A percentile compares a stretch with the other conserved stretches of the same genome.
These are phyloP conservation scores for Himalopsyche kuldschensis DNA, from an alignment of 2,888 invertebrate species.

Conservation along the genomic window DNA sequence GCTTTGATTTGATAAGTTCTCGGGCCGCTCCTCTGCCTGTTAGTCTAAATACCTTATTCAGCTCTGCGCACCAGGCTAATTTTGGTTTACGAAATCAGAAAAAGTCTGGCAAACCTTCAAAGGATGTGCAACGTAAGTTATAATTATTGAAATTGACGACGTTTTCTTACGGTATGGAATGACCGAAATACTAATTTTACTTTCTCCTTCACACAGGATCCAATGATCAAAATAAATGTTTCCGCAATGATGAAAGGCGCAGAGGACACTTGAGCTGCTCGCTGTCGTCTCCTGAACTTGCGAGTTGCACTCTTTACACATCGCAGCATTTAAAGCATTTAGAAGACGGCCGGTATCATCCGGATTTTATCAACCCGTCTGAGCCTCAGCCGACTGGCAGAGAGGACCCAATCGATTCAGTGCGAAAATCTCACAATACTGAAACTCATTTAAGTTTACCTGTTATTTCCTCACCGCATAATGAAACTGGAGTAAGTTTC, in stretches of 20 bases:
- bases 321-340: slow-evolving; percentile 47
- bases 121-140: neutral
- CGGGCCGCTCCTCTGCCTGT: slow-evolving; percentile 44
- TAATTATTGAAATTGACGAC: too few species aligned
- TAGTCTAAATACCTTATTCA: slow-evolving; percentile 54
- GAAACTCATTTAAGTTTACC: slow-evolving; percentile 47
- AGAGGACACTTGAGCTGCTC: slow-evolving; percentile 21
- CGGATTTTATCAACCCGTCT: neutral
- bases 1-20: slow-evolving; percentile 29
- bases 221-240: slow-evolving; percentile 9
- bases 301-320: neutral
- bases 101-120: slow-evolving; percentile 16
- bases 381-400: slow-evolving; percentile 42
- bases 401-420: slow-evolving; percentile 43
- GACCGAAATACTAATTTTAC: too few species aligned
- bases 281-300: slow-evolving; percentile 34
- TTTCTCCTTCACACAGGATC: neutral
- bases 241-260: neutral
- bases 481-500: slow-evolving; percentile 51
- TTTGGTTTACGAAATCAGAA: neutral
- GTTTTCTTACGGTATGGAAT: too few species aligned
- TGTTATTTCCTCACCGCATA: slow-evolving; percentile 44
- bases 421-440: slow-evolving; percentile 44
- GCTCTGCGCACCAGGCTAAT: slow-evolving; percentile 42
- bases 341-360: slow-evolving; percentile 37